These are phyloP conservation scores for Hydractinia echinata DNA, from an alignment of 30 jellyfish, hydroid and myxozoan species.

Conservation along the genomic window DNA sequence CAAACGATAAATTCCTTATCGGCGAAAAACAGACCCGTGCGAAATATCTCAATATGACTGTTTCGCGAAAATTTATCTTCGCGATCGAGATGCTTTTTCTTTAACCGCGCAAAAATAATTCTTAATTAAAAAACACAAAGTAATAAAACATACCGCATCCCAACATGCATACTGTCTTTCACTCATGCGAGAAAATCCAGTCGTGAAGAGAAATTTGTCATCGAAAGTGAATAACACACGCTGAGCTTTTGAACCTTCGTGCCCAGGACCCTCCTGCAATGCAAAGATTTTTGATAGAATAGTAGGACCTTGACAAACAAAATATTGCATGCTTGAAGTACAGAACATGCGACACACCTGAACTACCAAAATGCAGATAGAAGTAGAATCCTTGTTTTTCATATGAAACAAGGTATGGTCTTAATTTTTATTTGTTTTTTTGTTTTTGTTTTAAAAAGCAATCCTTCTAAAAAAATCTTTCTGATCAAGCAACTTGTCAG, in stretches of 20 bases:
- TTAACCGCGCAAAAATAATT: background rate
- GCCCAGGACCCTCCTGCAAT: constrained; percentile 73
- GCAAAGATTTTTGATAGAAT: background rate
- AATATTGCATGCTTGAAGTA: background rate
- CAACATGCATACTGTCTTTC: constrained; percentile 88
- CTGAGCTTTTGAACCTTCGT: constrained; percentile 89
- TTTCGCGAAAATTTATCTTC: too few relatives aligned
- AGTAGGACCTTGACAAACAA: background rate
- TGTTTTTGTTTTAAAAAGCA: too few relatives aligned
- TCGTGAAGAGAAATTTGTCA: constrained; percentile 52
- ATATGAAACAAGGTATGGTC: too few relatives aligned
- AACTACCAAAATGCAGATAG: too few relatives aligned
- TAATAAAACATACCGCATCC: constrained; percentile 59
- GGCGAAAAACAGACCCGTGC: too few relatives aligned
- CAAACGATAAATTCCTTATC: too few relatives aligned
- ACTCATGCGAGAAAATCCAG: constrained; percentile 97
- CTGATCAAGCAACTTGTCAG: too few relatives aligned
- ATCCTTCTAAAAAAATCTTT: too few relatives aligned
- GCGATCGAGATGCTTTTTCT: too few relatives aligned
- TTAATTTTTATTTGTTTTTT: too few relatives aligned
- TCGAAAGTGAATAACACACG: constrained; percentile 69
- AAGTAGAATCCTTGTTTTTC: too few relatives aligned
- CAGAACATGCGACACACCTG: background rate
- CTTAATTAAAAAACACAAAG: background rate
- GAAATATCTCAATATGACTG: too few relatives aligned